Percentiles rank a stretch among this genome's conserved stretches.
These are phyloP conservation scores for Fragum sueziense DNA, from an alignment of 2,888 invertebrate species.

Conservation along the genomic window DNA sequence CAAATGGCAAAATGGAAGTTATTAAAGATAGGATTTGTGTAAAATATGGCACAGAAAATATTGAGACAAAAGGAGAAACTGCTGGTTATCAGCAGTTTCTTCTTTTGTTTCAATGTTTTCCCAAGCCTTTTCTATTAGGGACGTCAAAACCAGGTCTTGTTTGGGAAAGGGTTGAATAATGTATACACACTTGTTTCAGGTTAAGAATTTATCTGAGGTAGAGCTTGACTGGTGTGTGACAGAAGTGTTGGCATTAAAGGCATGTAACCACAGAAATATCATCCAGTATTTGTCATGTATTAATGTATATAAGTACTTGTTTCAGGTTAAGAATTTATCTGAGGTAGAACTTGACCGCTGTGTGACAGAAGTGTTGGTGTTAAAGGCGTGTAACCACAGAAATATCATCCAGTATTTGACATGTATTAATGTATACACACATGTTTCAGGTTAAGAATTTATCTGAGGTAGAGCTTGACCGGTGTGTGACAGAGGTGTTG, in stretches of 20 bases:
- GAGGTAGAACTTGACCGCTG: constrained; percentile 56
- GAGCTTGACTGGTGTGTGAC: constrained; percentile 67
- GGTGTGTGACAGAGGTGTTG: constrained; percentile 74
- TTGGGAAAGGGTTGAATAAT: no score
- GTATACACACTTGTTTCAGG: constrained; percentile 23
- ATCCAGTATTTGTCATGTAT: no score
- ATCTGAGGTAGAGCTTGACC: constrained; percentile 47
- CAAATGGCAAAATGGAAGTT: no score
- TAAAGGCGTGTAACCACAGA: constrained; percentile 74
- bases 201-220: constrained; percentile 33
- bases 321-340: constrained; percentile 36
- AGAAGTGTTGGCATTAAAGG: constrained; percentile 74
- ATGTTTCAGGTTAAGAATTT: constrained; percentile 42
- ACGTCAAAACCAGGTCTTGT: no score
- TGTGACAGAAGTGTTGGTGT: constrained; percentile 74
- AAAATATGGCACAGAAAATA: no score
- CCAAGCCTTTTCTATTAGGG: no score
- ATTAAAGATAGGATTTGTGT: no score
- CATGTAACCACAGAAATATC: constrained; percentile 77
- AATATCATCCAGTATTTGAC: constrained; percentile 78
- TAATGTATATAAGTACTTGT: no score
- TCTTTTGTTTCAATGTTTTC: no score
- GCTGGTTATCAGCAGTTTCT: no score
- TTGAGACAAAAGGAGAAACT: no score
- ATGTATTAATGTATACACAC: no score